Percentiles rank a stretch among this genome's conserved stretches.
These are phyloP conservation scores for Tiliacea aurago DNA, from an alignment of 2,888 invertebrate species.

Conservation along the genomic window DNA sequence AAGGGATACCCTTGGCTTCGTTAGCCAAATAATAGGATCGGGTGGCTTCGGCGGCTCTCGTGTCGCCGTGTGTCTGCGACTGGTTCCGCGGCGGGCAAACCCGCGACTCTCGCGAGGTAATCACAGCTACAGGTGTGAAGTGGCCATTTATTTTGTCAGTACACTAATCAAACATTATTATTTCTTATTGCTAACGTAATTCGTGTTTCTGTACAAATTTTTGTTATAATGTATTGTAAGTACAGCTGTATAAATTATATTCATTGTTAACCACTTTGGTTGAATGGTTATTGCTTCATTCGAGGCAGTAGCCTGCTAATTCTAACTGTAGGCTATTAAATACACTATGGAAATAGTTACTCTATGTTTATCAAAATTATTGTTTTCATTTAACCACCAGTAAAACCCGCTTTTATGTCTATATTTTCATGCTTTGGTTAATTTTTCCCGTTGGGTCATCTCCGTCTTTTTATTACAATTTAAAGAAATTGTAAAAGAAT, in stretches of 20 bases:
- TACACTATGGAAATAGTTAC: not conserved
- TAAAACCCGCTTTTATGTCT: constrained; percentile 1
- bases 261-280: constrained; percentile 30
- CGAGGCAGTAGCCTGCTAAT: constrained; percentile 12
- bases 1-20: constrained; percentile 89
- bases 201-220: constrained; percentile 24
- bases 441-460: not conserved
- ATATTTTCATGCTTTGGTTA: not conserved
- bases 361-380: constrained; percentile 17
- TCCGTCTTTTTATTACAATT: not conserved
- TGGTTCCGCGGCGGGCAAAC: constrained; percentile 36
- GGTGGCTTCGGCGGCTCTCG: constrained; percentile 75
- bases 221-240: constrained; percentile 34
- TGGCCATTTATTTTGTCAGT: constrained; percentile 57
- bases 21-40: constrained; percentile 89
- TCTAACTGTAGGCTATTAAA: constrained; percentile 14
- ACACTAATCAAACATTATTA: constrained; percentile 61
- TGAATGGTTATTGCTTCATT: constrained; percentile 48
- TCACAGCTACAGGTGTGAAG: constrained; percentile 69
- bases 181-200: constrained; percentile 29
- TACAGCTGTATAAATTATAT: constrained; percentile 29
- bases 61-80: constrained; percentile 58
- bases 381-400: constrained; percentile 7
- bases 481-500: constrained; percentile 8
- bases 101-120: constrained; percentile 35